phyloP scores from a whole-genome alignment of 2,113 vertebrate genomes.

The Megaleporinus macrocephalus region DNA sequence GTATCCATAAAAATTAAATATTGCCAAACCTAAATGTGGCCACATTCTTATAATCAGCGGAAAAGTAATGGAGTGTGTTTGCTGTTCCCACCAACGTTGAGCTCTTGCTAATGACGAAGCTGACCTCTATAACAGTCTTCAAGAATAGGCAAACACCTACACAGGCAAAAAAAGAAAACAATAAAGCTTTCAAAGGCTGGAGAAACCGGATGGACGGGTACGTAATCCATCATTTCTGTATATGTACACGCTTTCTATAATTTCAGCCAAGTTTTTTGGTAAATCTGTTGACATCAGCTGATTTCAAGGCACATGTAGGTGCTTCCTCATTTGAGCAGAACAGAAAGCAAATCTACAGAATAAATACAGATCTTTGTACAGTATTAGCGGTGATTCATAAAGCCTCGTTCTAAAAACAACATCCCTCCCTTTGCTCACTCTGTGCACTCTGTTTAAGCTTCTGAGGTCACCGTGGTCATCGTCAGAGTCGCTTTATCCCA shows the following conservation, averaged over 20 bases:
- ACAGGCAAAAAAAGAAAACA: slow-evolving; percentile 6
- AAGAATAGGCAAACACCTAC: slow-evolving; percentile 32
- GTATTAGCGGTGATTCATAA: neutral
- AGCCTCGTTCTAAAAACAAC: neutral
- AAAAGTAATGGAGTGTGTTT: slow-evolving; percentile 19
- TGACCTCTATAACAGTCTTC: slow-evolving; percentile 37
- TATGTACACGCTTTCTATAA: neutral
- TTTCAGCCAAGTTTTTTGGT: slow-evolving; percentile 21
- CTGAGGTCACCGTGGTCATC: neutral
- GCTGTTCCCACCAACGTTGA: neutral
- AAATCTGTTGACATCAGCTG: slow-evolving; percentile 23
- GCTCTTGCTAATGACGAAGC: neutral
- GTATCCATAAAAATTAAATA: neutral
- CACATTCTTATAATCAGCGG: neutral
- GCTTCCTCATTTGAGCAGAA: slow-evolving; percentile 9
- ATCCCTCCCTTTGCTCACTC: neutral
- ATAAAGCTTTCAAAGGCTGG: slow-evolving; percentile 18
- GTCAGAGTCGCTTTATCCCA: neutral
- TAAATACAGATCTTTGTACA: slow-evolving; percentile 34
- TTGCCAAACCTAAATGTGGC: neutral
- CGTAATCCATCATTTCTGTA: neutral
- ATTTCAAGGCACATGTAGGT: slow-evolving; percentile 44
- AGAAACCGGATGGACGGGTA: slow-evolving; percentile 23
- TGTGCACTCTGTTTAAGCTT: neutral
- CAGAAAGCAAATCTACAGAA: neutral